A percentile compares a stretch with the other conserved stretches of the same genome.
Conservation (phyloP, 1,140 invertebrate species). For the Pseudobourletiella spinata region DNA sequence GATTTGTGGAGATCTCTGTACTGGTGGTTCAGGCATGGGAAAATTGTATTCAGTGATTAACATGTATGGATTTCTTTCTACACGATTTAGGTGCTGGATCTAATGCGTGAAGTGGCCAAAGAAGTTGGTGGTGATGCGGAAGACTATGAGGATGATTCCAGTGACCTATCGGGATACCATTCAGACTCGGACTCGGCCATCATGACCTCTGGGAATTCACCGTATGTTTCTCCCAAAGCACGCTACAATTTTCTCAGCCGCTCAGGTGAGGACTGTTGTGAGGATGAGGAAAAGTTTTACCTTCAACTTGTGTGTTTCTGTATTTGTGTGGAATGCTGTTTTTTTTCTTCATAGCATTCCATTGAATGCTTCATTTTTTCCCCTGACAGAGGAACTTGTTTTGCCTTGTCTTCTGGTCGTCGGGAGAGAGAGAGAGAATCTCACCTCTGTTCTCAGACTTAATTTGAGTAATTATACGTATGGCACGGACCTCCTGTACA, state of each 20-base stretch:
- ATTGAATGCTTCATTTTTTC: background rate
- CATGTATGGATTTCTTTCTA: no score
- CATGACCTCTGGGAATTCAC: slow-evolving; percentile 53
- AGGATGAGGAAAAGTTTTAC: background rate
- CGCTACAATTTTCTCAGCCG: slow-evolving; percentile 48
- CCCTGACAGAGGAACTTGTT: no score
- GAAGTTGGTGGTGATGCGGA: slow-evolving; percentile 36
- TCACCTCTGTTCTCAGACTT: no score
- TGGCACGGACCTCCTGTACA: no score
- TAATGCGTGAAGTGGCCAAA: slow-evolving; percentile 54
- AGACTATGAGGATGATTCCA: slow-evolving; percentile 43
- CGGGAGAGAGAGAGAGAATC: no score
- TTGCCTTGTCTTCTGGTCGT: no score
- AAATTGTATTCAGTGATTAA: no score
- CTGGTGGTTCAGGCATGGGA: no score
- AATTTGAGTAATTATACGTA: no score
- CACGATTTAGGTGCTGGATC: slow-evolving; percentile 56
- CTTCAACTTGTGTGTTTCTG: background rate
- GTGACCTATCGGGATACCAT: slow-evolving; percentile 62
- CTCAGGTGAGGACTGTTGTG: slow-evolving; percentile 43
- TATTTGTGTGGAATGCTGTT: background rate
- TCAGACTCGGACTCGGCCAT: slow-evolving; percentile 64
- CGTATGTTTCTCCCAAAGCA: slow-evolving; percentile 44
- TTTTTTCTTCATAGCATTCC: no score
- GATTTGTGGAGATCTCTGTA: no score